phyloP scores from a whole-genome alignment of 2,113 vertebrate species.

The Microcebus griseorufus region DNA sequence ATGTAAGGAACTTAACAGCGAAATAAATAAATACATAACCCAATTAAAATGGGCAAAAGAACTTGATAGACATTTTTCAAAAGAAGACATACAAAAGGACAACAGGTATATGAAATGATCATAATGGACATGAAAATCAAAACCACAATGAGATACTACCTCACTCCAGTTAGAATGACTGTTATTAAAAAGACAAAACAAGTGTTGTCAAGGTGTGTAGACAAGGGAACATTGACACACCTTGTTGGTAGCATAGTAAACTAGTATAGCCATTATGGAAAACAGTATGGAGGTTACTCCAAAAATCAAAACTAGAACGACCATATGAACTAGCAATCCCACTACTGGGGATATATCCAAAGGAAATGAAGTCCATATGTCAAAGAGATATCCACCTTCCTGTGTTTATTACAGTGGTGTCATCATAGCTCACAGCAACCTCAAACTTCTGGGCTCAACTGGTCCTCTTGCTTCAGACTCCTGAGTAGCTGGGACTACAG shows the following conservation, averaged over 20 bases:
- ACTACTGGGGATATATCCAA: not conserved
- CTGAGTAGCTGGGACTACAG: no score
- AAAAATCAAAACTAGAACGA: not conserved
- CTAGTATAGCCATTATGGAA: not conserved
- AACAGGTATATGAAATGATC: no score
- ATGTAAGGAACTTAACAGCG: not conserved
- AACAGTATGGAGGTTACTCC: not conserved
- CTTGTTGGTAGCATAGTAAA: not conserved
- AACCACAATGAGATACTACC: not conserved
- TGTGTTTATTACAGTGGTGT: not conserved
- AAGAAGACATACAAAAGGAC: not conserved
- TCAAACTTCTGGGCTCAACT: no score
- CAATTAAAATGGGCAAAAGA: not conserved
- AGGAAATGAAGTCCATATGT: not conserved
- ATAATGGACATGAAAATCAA: not conserved
- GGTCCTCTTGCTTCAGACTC: no score
- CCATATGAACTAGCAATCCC: not conserved
- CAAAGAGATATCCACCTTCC: not conserved
- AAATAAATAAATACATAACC: not conserved
- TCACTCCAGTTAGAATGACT: not conserved
- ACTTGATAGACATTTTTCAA: not conserved
- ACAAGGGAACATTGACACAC: not conserved
- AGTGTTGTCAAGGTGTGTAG: not conserved
- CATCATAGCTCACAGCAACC: no score
- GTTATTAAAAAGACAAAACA: not conserved